A percentile compares a stretch with the other conserved stretches of the same genome.
Conservation (phyloP, 2,797 vertebrate genomes). For the Falco cherrug region DNA sequence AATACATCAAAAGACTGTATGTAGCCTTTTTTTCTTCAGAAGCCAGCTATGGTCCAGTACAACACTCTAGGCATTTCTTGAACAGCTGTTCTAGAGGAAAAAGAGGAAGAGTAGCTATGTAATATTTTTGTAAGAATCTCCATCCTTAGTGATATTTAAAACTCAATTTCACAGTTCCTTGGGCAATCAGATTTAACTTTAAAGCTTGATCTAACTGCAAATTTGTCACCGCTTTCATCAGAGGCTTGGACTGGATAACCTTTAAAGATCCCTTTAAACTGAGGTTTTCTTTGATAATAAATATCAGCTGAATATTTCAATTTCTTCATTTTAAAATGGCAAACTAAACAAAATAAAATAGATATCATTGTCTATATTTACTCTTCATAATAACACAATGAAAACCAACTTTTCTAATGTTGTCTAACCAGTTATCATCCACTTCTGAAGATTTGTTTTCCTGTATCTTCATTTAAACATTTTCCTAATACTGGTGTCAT, state of each 20-base stretch:
- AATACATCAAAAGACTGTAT: background rate
- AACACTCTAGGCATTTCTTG: background rate
- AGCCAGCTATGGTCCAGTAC: background rate
- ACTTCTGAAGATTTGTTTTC: background rate
- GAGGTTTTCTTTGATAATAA: background rate
- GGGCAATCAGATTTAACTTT: background rate
- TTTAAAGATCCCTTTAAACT: background rate
- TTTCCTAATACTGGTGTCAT: background rate
- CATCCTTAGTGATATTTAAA: background rate
- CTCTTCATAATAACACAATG: background rate
- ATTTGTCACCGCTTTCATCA: background rate
- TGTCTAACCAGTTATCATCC: background rate
- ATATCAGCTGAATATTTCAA: background rate
- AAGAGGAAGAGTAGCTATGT: background rate
- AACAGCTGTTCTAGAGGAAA: background rate
- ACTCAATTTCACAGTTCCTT: background rate
- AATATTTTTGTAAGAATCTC: background rate
- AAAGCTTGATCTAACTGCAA: background rate
- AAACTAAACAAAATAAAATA: background rate
- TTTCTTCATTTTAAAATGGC: background rate
- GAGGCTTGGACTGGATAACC: background rate
- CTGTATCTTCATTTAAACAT: background rate
- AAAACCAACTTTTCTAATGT: background rate
- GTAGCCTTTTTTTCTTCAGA: background rate
- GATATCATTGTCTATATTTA: background rate